phyloP scores from a whole-genome alignment of 2,888 invertebrate genomes.

The Toxonevra muliebris region DNA sequence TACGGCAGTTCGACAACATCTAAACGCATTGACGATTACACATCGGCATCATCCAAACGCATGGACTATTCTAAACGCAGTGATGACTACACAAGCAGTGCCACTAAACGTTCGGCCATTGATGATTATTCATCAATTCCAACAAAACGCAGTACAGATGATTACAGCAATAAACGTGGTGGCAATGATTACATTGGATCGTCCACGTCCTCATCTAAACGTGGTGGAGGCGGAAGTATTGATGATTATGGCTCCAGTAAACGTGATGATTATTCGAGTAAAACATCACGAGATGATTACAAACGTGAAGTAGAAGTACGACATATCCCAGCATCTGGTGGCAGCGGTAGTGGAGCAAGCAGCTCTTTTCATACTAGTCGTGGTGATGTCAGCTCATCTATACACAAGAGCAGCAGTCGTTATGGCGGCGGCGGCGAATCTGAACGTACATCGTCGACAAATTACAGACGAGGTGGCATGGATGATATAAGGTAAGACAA shows the following conservation, averaged over 20 bases:
- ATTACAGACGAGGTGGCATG: constrained; percentile 50
- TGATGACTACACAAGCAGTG: constrained; percentile 37
- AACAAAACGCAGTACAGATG: constrained; percentile 51
- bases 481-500: constrained; percentile 49
- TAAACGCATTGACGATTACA: constrained; percentile 59
- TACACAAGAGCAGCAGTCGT: constrained; percentile 41
- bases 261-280: constrained; percentile 52
- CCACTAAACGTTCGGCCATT: constrained; percentile 52
- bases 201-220: constrained; percentile 50
- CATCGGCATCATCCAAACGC: constrained; percentile 53
- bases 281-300: constrained; percentile 49
- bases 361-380: constrained; percentile 50
- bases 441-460: constrained; percentile 52
- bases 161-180: constrained; percentile 43
- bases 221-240: constrained; percentile 37
- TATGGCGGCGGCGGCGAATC: constrained; percentile 52
- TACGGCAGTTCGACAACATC: constrained; percentile 53
- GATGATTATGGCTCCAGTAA: constrained; percentile 54
- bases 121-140: constrained; percentile 56
- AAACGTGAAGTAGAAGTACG: constrained; percentile 64
- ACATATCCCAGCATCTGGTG: constrained; percentile 48
- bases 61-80: constrained; percentile 48
- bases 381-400: constrained; percentile 36
- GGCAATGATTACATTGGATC: constrained; percentile 51
- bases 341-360: constrained; percentile 42